Conservation (phyloP, 2,888 invertebrate species). For the Auanema sp. region DNA sequence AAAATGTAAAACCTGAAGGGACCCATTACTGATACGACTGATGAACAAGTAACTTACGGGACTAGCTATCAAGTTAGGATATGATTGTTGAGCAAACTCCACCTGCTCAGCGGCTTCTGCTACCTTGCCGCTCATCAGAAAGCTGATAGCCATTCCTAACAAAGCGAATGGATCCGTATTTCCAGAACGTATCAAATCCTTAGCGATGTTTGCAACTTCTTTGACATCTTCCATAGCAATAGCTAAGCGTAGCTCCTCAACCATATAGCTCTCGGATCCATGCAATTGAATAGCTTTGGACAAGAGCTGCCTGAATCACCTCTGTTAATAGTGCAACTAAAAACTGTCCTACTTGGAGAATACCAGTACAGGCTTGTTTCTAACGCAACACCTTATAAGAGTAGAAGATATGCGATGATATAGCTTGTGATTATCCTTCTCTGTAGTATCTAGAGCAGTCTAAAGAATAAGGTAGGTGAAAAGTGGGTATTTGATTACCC, state of each 20-base stretch:
- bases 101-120: conserved; percentile 80
- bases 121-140: conserved; percentile 45
- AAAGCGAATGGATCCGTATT: conserved; percentile 31
- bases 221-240: conserved; percentile 30
- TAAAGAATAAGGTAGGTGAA: not conserved
- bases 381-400: conserved; percentile 5
- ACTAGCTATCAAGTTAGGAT: conserved; percentile 63
- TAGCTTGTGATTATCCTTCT: conserved; percentile 19
- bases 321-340: not conserved
- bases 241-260: conserved; percentile 31
- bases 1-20: conserved; percentile 31
- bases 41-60: conserved; percentile 50
- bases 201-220: conserved; percentile 27
- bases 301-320: conserved; percentile 46
- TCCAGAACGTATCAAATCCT: conserved; percentile 29
- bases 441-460: not conserved
- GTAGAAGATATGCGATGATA: conserved; percentile 9
- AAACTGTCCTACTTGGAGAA: conserved; percentile 15
- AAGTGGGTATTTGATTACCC: not conserved
- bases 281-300: conserved; percentile 39
- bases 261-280: conserved; percentile 35
- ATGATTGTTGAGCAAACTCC: conserved; percentile 80
- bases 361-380: conserved; percentile 10
- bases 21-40: not conserved
- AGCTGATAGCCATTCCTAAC: conserved; percentile 38